A percentile compares a stretch with the other conserved stretches of the same genome.
Conservation (phyloP, 2,113 vertebrate genomes). For the Ctenomys sociabilis region DNA sequence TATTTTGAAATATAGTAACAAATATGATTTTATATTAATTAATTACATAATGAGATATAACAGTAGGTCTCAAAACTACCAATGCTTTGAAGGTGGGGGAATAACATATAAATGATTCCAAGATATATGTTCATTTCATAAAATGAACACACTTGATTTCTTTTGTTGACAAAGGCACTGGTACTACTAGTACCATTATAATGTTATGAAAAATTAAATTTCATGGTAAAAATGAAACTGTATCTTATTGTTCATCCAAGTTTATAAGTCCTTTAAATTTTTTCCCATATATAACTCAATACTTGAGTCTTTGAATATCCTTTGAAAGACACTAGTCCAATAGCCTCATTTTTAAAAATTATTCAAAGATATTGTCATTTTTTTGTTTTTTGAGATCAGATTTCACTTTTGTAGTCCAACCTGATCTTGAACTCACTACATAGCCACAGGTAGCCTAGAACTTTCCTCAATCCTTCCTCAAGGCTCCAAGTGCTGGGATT, state of each 20-base stretch:
- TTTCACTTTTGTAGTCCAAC: not conserved
- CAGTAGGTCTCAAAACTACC: not conserved
- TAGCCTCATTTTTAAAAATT: not conserved
- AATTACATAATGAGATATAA: not conserved
- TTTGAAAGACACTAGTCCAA: not conserved
- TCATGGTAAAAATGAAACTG: not conserved
- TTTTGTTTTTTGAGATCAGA: not conserved
- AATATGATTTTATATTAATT: not conserved
- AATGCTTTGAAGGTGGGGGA: not conserved
- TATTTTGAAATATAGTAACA: not conserved
- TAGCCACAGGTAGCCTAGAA: not conserved
- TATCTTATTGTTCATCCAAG: not conserved
- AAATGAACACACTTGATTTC: constrained; percentile 14
- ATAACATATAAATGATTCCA: not conserved
- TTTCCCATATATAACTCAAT: not conserved
- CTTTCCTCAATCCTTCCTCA: not conserved
- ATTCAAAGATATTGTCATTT: not conserved
- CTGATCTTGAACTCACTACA: not conserved
- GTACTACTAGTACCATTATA: not conserved
- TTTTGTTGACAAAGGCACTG: not conserved
- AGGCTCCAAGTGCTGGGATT: not conserved
- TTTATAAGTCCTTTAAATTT: constrained; percentile 24
- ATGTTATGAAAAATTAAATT: not conserved
- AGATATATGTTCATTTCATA: not conserved
- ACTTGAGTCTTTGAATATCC: not conserved